Base-by-base conservation (phyloP, 2,888 invertebrate species). In the Pristionchus japonicus region DNA sequence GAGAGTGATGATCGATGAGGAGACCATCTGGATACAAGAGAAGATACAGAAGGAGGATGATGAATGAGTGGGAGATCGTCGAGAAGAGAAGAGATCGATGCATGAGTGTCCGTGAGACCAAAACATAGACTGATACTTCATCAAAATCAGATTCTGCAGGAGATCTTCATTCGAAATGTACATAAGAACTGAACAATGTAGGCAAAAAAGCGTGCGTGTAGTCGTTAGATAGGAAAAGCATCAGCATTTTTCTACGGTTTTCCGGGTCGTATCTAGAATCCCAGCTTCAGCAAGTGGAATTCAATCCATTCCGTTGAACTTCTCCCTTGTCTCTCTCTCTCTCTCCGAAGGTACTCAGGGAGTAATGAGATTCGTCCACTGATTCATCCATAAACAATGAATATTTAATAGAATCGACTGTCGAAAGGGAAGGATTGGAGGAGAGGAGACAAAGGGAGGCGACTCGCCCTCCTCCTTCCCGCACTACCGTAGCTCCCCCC, bases 321-420 rank as follows among this genome's bases (percentile, higher is more conserved):
- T 52, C 17, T 20, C 1, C 15, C 17, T 74, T 37, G 37, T 40
- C 13, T 20, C 34, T 80, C n/a, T n/a, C 34, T 20, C 80, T 70
- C 34, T 70, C 34, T 47, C 27, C 17, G 47, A n/a, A 49, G 82
- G 82, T 31, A 83, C 49, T 83, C 83, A 9, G 34, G 31, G 52
- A 83, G 52, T 83, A 83, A 83, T 83, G 83, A 52, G 52, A 83
- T 57, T 83, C 83, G 34, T 52, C 57, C 83, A 40, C 57, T 83
- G 37, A 49, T 57, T 86, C 86, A 43, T 86, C 47, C 52, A 86
- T 86, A 86, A 86, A 86, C 86, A 86, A 86, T 86, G 86, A 86
- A 86, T 86, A 86, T 74, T 74, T 86, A 52, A 86, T 86, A 40
- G 70, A 86, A 31, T 27, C 31, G 64, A 64, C 64, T 23, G 57